Conservation (phyloP, 2,888 invertebrate genomes). For the Nowickia ferox region DNA sequence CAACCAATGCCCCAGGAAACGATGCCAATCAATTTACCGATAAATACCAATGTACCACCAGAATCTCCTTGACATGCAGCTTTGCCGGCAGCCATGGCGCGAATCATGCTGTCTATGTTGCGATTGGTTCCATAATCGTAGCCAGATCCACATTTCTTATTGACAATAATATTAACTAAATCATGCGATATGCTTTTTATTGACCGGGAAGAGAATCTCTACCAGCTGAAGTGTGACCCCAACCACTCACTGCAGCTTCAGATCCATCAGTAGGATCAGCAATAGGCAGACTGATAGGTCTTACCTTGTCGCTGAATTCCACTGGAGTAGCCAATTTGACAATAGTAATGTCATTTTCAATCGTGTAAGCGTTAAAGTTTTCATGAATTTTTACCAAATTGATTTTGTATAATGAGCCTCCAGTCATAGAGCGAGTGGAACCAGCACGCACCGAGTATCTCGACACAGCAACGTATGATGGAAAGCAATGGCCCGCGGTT, state of each 20-base stretch:
- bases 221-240: constrained; percentile 67
- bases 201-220: not conserved
- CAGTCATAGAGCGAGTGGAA: constrained; percentile 82
- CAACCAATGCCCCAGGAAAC: constrained; percentile 80
- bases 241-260: constrained; percentile 71
- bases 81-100: constrained; percentile 75
- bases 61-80: constrained; percentile 80
- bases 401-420: constrained; percentile 74
- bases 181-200: too few species aligned
- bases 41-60: constrained; percentile 79
- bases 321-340: constrained; percentile 84
- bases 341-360: constrained; percentile 86
- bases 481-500: constrained; percentile 86
- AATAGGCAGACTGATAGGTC: constrained; percentile 82
- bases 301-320: constrained; percentile 79
- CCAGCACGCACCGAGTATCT: constrained; percentile 84
- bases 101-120: constrained; percentile 76
- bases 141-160: constrained; percentile 81
- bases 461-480: constrained; percentile 73
- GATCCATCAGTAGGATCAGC: constrained; percentile 63
- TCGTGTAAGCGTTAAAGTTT: constrained; percentile 82
- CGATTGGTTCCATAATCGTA: constrained; percentile 80
- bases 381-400: constrained; percentile 74
- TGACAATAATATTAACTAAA: constrained; percentile 81
- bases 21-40: constrained; percentile 76